Evolutionary conservation across 2,113 vertebrate genomes (phyloP).

Genomic region (Platycercus adscitus): DNA sequence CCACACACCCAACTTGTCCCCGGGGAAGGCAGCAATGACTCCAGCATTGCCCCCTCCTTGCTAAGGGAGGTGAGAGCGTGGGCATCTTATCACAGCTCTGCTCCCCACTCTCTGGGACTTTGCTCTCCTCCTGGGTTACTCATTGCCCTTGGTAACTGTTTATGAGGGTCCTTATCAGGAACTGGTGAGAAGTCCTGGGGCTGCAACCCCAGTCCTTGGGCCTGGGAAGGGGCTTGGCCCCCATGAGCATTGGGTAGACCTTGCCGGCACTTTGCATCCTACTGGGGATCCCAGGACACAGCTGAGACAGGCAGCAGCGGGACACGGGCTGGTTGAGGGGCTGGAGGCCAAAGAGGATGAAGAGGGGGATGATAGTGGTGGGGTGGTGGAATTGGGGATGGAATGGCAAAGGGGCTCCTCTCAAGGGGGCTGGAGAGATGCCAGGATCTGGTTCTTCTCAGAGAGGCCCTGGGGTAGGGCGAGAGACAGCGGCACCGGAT

Average conservation of each 20-base stretch:
- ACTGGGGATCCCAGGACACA: background rate
- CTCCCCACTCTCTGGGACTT: background rate
- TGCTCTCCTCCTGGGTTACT: background rate
- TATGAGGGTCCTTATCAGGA: background rate
- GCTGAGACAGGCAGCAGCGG: accelerated
- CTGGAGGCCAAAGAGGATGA: accelerated
- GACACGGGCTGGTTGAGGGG: accelerated
- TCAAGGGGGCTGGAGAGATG: background rate
- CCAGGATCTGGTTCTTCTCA: background rate
- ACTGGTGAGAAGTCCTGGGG: background rate
- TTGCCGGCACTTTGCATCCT: background rate
- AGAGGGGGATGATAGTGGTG: background rate
- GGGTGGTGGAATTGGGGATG: background rate
- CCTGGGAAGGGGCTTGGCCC: accelerated
- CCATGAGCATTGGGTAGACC: accelerated
- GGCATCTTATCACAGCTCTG: background rate
- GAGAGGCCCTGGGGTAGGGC: background rate
- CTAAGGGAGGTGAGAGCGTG: background rate
- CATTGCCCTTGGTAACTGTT: background rate
- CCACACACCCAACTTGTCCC: background rate
- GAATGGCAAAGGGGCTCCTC: accelerated
- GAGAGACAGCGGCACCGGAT: background rate
- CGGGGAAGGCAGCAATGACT: background rate
- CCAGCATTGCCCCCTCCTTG: background rate
- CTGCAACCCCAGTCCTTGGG: background rate